Evolutionary conservation across 2,888 invertebrate species (phyloP), one percentile per base, ranked within the genome.

Genomic region (Cryptocheilus praepositus): DNA sequence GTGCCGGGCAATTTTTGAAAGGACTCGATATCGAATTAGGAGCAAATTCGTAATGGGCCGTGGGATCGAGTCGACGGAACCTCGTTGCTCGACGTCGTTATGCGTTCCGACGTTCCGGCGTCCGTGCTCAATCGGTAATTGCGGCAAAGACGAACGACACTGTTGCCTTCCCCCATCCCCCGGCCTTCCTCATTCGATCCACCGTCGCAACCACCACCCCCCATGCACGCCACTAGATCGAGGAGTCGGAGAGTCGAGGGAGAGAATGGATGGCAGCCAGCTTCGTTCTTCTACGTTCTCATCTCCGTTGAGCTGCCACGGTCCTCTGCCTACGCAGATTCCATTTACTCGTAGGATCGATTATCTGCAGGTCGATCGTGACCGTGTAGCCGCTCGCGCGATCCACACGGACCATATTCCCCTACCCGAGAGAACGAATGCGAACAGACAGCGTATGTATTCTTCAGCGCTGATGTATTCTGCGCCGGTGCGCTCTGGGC

Each of bases 81-180:
- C 75, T 68, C 71, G 65, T 70, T 74, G 70, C 64, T 64, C 64
- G 65, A 51, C 67, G 73, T 77, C 73, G 73, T 79, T 79, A 75
- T 73, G 73, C 71, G 74, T 74, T 79, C 75, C 73, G 68, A 36
- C 76, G 74, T 76, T 71, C 70, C 76, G 67, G 66, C 70, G 70
- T 77, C 80, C 84, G 83, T 83, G 81, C 62, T 79, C 83, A 84
- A 84, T 84, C 74, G 84, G 83, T 84, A 84, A 84, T 84, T 83
- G 79, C 81, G 71, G 73, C 73, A 76, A 82, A 81, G 73, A 74
- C 76, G 75, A 76, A 79, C 76, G 81, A 79, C 74, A 78, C 77
- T 62, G 63, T 55, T 53, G 68, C 22, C 45, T n/a, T 18, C 53
- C 22, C 22, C 45, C 15, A 1, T 49, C 22, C 16, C 45, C 49